Evolutionary conservation across 2,113 vertebrate genomes (phyloP), one percentile per base, ranked within the genome.

Genomic region (Reinhardtius hippoglossoides): DNA sequence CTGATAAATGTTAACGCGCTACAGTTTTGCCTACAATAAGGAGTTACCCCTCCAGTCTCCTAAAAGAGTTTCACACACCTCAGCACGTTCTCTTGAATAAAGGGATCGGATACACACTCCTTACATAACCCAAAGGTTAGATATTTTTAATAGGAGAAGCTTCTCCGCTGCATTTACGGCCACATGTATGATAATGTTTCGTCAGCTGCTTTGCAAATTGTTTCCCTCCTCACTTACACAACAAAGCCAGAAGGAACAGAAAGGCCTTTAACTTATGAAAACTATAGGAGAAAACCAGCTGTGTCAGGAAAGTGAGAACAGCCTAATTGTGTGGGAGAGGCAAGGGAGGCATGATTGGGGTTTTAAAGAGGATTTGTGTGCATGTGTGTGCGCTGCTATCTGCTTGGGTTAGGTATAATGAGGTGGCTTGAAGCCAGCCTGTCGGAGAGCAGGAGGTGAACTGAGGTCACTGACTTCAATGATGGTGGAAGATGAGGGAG

Each of bases 161-260:
- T 59, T 76, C 68, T 76, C 21, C 26, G 35, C 26, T 15, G 5
- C 75, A 77, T 69, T 78, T 62, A 71, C n/a, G 80, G 59, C 67
- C 60, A 50, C 67, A 21, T 59, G 35, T 54, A 61, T 65, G 50
- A 62, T 55, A 67, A 60, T 73, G 50, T 80, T 81, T 63, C 0
- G 65, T 84, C 80, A 84, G 80, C 80, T 80, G 76, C 65, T 82
- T 80, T 71, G 42, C 54, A 84, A 78, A 60, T 70, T 48, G 50
- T 74, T 31, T 77, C 61, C 27, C 15, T 83, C 67, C 66, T 81
- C 16, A 21, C 71, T 64, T 71, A 68, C 64, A 76, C 56, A 71
- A 72, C 35, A 67, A 60, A 71, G 26, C 56, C 23, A 66, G 63
- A 46, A 16, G 62, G 40, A 59, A 60, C 2, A 56, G n/a, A 71